A percentile compares a stretch with the other conserved stretches of the same genome.
Evolutionary conservation across 2,797 vertebrate species (phyloP).

Genomic region (Chrysocyon brachyurus): DNA sequence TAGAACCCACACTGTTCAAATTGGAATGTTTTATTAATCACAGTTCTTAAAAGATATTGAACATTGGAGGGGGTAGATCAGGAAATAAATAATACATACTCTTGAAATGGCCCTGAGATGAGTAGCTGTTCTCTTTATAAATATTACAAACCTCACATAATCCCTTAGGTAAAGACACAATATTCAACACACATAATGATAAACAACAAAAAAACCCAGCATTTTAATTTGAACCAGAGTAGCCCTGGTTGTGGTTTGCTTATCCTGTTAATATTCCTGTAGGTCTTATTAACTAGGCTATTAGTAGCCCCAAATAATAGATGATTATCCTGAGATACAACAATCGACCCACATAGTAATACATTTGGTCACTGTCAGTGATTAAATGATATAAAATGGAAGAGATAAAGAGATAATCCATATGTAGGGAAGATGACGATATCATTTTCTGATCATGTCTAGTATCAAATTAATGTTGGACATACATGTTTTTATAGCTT

Average conservation of each 20-base stretch:
- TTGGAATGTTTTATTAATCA: constrained; percentile 90
- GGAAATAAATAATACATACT: constrained; percentile 90
- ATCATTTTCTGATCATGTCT: neutral
- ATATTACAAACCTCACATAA: constrained; percentile 89
- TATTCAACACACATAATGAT: constrained; percentile 86
- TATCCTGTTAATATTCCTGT: constrained; percentile 16
- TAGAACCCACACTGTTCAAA: constrained; percentile 84
- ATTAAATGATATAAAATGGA: neutral
- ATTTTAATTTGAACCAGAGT: constrained; percentile 85
- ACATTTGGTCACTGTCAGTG: neutral
- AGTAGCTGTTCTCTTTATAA: constrained; percentile 89
- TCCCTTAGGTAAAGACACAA: constrained; percentile 88
- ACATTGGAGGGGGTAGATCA: constrained; percentile 86
- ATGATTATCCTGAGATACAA: neutral
- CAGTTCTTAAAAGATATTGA: constrained; percentile 88
- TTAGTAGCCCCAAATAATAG: constrained; percentile 60
- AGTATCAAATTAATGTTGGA: neutral
- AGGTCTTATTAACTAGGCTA: constrained; percentile 26
- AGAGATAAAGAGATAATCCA: neutral
- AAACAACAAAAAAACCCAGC: constrained; percentile 81
- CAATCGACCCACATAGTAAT: neutral
- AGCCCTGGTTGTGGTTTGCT: constrained; percentile 1
- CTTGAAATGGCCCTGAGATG: constrained; percentile 89
- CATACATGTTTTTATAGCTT: neutral
- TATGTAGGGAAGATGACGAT: neutral